Percentiles rank a stretch among this genome's conserved stretches.
These are phyloP conservation scores for Pyrocephalus nanus DNA, from an alignment of 2,797 vertebrate species.

Conservation along the genomic window DNA sequence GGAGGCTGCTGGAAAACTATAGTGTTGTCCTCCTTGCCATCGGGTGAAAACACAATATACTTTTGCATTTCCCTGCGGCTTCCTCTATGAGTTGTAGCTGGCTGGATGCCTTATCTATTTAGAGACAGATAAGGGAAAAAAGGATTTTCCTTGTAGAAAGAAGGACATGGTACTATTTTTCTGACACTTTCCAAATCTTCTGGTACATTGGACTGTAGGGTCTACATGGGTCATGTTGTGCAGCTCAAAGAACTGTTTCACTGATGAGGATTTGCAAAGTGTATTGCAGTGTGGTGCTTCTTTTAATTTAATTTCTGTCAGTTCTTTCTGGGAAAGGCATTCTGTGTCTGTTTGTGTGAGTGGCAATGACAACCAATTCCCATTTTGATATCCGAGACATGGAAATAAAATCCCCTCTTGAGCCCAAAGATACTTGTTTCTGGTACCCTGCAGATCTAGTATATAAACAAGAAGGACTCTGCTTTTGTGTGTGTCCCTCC, in stretches of 20 bases:
- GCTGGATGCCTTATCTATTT: background rate
- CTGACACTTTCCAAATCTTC: background rate
- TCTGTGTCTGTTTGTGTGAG: background rate
- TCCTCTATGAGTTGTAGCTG: background rate
- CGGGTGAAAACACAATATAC: background rate
- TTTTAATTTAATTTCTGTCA: background rate
- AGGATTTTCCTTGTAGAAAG: background rate
- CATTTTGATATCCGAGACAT: background rate
- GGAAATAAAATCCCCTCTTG: background rate
- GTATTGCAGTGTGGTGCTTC: background rate
- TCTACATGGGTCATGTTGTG: background rate
- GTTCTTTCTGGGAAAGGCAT: background rate
- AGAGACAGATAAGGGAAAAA: background rate
- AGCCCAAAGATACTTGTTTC: background rate
- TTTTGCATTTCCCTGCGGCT: background rate
- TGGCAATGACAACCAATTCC: background rate
- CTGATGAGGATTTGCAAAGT: background rate
- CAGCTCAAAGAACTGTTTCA: background rate
- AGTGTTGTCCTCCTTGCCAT: background rate
- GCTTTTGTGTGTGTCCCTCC: no score
- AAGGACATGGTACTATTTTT: background rate
- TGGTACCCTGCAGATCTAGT: background rate
- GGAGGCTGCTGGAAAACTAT: background rate
- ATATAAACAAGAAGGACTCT: background rate
- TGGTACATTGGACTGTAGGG: background rate